Evolutionary conservation across 2,888 invertebrate genomes (phyloP).

Genomic region (Neoitamus cyanurus): DNA sequence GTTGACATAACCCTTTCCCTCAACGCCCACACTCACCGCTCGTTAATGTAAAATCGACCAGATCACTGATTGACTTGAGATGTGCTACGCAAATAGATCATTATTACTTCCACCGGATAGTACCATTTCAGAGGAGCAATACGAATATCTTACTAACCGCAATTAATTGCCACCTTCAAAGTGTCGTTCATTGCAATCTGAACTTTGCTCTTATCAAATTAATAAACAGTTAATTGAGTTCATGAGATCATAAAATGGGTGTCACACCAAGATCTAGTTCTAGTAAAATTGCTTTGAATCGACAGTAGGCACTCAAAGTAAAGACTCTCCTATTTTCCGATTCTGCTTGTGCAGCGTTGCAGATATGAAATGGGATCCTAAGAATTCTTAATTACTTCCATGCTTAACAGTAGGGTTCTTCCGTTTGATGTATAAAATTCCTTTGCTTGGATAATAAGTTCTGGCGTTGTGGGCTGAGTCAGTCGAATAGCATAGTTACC

Average conservation of each 20-base stretch:
- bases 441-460: background rate
- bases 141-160: background rate
- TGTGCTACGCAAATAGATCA: too few relatives aligned
- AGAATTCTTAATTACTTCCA: background rate
- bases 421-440: background rate
- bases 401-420: too few relatives aligned
- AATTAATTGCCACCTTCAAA: background rate
- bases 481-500: background rate
- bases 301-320: background rate
- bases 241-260: background rate
- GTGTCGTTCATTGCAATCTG: background rate
- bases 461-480: background rate
- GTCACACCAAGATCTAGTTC: background rate
- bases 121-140: too few relatives aligned
- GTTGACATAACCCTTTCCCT: too few relatives aligned
- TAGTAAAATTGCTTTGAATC: background rate
- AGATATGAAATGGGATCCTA: background rate
- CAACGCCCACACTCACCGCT: too few relatives aligned
- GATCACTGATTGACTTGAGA: too few relatives aligned
- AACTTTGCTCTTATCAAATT: conserved; percentile 2
- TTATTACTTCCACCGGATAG: too few relatives aligned
- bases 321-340: background rate
- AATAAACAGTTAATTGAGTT: background rate
- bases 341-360: background rate
- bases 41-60: too few relatives aligned